Evolutionary conservation across 37 sponge, comb jelly and placozoan genomes (phyloP), one percentile per base, ranked within the genome.

Genomic region (Aphrocallistes beatrix): DNA sequence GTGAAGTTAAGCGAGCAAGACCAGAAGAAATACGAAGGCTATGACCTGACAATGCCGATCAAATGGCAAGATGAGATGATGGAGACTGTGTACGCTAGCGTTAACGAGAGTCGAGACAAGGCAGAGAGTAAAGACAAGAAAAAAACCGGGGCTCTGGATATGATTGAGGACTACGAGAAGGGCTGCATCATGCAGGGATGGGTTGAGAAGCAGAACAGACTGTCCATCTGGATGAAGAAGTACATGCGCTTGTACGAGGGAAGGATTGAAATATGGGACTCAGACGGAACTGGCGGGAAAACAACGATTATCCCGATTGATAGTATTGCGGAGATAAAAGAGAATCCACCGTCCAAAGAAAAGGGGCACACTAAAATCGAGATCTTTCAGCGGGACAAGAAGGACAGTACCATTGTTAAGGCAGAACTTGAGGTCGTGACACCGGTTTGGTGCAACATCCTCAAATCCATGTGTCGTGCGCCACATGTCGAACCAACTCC

Each of bases 11-110:
- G 51, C 23, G 96, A 98, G 17, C 92, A 90, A 9, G 99, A 98
- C 81, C 93, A 98, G 81, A 87, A 87, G 81, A 85, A 85, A 17
- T 98, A 93, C 86, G 51, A 84, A 37, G 85, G 83, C 28, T 98
- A 95, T 81, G 93, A 92, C 85, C 36, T 91, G 36, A 81, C 95
- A 23, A 93, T 98, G 37, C 84, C 94, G 19, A 90, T 89, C 48
- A 75, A 88, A 75, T 98, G 99, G 99, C 99, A 98, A 84, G 86
- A 85, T 28, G 99, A 98, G 60, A 95, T 98, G 87, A 87, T 92
- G 75, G 96, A 60, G 75, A 60, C 75, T 8, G 28, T 60, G 8
- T 60, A 60, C 21, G 75, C n/a, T 3, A 28, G 75, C 32, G 75
- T 60, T 60, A 60, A 60, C 21, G 75, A 60, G 75, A 6, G 28